Evolutionary conservation across 2,888 invertebrate genomes (phyloP).

Genomic region (Omphaloscelis lunosa): DNA sequence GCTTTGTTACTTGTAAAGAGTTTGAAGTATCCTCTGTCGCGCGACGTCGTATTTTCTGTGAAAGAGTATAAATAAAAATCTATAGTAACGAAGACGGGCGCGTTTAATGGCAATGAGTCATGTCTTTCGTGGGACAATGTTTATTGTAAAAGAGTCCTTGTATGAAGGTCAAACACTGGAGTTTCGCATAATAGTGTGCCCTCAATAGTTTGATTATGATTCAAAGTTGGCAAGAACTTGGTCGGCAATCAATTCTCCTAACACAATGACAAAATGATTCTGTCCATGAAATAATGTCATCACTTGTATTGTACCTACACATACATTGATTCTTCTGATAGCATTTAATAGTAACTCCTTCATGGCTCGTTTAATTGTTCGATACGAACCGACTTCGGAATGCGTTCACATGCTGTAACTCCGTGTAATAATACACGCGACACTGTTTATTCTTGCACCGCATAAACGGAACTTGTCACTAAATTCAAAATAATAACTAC

Average conservation of each 20-base stretch:
- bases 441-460: constrained; percentile 34
- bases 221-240: constrained; percentile 59
- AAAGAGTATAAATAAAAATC: constrained; percentile 39
- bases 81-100: constrained; percentile 38
- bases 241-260: constrained; percentile 50
- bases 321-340: constrained; percentile 52
- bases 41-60: constrained; percentile 88
- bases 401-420: constrained; percentile 35
- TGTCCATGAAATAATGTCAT: constrained; percentile 59
- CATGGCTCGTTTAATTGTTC: constrained; percentile 47
- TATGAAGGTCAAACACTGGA: constrained; percentile 60
- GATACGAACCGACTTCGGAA: constrained; percentile 33
- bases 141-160: constrained; percentile 66
- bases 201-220: constrained; percentile 64
- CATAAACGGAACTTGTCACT: constrained; percentile 43
- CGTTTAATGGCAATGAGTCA: constrained; percentile 57
- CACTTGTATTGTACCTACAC: constrained; percentile 24
- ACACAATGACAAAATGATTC: constrained; percentile 56
- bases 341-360: constrained; percentile 56
- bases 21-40: constrained; percentile 82
- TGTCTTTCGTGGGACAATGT: constrained; percentile 56
- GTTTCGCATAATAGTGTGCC: constrained; percentile 56
- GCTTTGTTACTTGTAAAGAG: constrained; percentile 76
- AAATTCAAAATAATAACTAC: constrained; percentile 28
- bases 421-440: constrained; percentile 18